Percentiles rank a stretch among this genome's conserved stretches.
Conservation (phyloP, 2,113 vertebrate species). For the Hypomesus transpacificus region DNA sequence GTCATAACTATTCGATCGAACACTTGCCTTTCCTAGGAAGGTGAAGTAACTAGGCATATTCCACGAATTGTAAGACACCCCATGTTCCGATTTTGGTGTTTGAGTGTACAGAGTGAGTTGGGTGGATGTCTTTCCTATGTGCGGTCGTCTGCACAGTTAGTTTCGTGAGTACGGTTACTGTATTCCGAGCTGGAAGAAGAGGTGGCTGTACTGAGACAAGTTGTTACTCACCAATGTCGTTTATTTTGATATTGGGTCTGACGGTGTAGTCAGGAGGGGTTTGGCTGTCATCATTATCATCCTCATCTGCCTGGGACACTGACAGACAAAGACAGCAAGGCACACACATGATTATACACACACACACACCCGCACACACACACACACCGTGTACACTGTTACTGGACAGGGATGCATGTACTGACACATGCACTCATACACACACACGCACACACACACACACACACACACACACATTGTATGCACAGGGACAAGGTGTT, state of each 20-base stretch:
- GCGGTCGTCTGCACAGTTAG: background rate
- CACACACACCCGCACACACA: background rate
- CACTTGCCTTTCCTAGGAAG: slow-evolving; percentile 29
- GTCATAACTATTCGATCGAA: slow-evolving; percentile 46
- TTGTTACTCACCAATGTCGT: slow-evolving; percentile 85
- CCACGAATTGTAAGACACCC: slow-evolving; percentile 40
- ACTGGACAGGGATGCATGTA: background rate
- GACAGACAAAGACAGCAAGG: slow-evolving; percentile 43
- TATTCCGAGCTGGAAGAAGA: background rate
- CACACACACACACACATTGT: background rate
- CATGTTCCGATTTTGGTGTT: background rate
- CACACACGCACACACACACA: slow-evolving; percentile 12
- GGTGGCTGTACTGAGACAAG: background rate
- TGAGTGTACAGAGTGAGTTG: no score
- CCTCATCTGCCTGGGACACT: slow-evolving; percentile 88
- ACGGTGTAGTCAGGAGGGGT: slow-evolving; percentile 89
- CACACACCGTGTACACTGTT: background rate
- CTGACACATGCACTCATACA: slow-evolving; percentile 20
- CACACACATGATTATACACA: background rate
- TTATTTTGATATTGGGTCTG: slow-evolving; percentile 91
- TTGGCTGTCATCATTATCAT: slow-evolving; percentile 84
- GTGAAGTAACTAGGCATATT: slow-evolving; percentile 44
- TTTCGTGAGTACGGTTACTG: background rate
- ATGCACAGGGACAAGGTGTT: background rate
- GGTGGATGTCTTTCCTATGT: background rate